phyloP scores from a whole-genome alignment of 2,113 vertebrate species.

The Lepus timidus region DNA sequence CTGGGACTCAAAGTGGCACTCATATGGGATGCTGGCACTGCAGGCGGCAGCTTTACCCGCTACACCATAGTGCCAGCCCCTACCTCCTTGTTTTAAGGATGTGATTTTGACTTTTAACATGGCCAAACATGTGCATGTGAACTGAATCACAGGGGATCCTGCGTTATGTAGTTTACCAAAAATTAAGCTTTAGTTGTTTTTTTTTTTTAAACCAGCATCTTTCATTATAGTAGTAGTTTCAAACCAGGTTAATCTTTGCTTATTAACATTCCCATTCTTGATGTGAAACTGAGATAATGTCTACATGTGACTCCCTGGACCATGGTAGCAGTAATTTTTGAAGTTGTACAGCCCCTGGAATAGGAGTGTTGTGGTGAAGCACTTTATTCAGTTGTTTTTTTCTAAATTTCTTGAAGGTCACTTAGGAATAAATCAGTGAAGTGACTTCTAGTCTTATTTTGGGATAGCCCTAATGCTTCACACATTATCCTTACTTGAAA shows the following conservation, averaged over 20 bases:
- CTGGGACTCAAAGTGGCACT: no score
- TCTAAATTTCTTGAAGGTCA: constrained; percentile 28
- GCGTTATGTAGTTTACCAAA: constrained; percentile 34
- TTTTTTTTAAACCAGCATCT: neutral
- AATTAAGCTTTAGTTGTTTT: neutral
- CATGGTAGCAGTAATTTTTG: neutral
- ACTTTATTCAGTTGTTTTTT: neutral
- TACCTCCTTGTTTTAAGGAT: constrained; percentile 4
- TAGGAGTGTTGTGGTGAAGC: neutral
- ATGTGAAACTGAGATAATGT: constrained; percentile 25
- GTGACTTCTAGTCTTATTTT: constrained; percentile 6
- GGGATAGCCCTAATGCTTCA: neutral
- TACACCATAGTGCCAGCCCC: no score
- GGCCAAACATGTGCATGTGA: neutral
- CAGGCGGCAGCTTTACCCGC: no score
- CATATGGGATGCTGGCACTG: no score
- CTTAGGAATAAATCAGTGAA: constrained; percentile 1
- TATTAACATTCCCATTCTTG: constrained; percentile 39
- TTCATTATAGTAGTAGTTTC: constrained; percentile 43
- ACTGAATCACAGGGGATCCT: neutral
- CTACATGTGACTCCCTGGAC: neutral
- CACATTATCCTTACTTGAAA: constrained; percentile 37
- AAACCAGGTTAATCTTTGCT: constrained; percentile 58
- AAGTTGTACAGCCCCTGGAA: neutral
- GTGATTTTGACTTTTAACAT: constrained; percentile 31